Percentiles rank a stretch among this genome's conserved stretches.
These are phyloP conservation scores for Ophthalmolycus amberensis DNA, from an alignment of 2,113 vertebrate species.

Conservation along the genomic window DNA sequence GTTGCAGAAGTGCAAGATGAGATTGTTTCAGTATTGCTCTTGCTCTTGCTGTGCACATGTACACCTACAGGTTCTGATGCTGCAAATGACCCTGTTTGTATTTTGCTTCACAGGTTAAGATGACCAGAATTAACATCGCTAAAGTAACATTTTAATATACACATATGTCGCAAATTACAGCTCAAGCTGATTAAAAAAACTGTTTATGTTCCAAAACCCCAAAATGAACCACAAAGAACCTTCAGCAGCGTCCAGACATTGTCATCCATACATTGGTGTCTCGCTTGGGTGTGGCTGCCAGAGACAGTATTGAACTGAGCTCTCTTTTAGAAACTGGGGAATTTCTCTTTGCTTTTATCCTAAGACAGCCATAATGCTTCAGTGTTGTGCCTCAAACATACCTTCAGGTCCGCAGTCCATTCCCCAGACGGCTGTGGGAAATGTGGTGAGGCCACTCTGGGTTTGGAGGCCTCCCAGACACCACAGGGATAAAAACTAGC, in stretches of 20 bases:
- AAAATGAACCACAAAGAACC: constrained; percentile 39
- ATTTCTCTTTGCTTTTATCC: constrained; percentile 74
- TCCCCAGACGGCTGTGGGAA: constrained; percentile 81
- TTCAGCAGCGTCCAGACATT: constrained; percentile 47
- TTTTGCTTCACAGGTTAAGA: background rate
- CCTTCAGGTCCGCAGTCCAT: constrained; percentile 75
- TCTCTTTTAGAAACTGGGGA: constrained; percentile 75
- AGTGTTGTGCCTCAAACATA: constrained; percentile 77
- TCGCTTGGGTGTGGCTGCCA: constrained; percentile 67
- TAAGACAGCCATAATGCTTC: constrained; percentile 66
- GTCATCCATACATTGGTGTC: constrained; percentile 57
- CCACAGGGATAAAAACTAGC: constrained; percentile 68
- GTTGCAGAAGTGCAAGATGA: background rate
- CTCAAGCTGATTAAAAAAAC: background rate
- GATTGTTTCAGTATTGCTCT: background rate
- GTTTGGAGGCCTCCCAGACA: constrained; percentile 79
- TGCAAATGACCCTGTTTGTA: background rate
- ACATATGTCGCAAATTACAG: background rate
- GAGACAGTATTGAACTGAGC: constrained; percentile 64
- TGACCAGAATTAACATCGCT: background rate
- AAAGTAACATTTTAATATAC: background rate
- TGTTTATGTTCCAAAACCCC: constrained; percentile 9
- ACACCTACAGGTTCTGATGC: background rate
- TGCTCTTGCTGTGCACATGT: background rate
- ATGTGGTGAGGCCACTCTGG: constrained; percentile 81